A percentile compares a stretch with the other conserved stretches of the same genome.
phyloP scores from a whole-genome alignment of 2,113 vertebrate species.

The Mirounga angustirostris region DNA sequence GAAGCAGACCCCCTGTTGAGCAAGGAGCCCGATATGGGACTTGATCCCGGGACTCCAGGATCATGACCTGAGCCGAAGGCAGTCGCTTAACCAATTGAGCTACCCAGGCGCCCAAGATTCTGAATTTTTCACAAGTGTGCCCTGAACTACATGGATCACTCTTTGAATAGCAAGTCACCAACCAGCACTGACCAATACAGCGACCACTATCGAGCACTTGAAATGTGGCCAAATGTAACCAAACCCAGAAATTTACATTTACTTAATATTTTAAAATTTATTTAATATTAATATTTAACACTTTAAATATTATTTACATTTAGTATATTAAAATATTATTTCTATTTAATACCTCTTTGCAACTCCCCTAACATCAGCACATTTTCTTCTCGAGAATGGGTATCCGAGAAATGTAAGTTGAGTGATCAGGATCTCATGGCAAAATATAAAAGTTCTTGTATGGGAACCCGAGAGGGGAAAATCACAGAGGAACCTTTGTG shows the following conservation, averaged over 20 bases:
- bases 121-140: neutral
- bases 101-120: neutral
- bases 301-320: neutral
- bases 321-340: neutral
- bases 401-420: neutral
- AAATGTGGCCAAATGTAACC: neutral
- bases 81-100: too few species aligned
- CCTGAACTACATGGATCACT: neutral
- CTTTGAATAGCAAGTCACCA: neutral
- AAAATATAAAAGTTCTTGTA: neutral
- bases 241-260: neutral
- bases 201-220: neutral
- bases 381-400: neutral
- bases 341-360: neutral
- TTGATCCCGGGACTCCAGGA: too few species aligned
- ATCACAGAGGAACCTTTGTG: neutral
- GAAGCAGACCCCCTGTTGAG: too few species aligned
- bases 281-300: neutral
- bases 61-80: too few species aligned
- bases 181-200: neutral
- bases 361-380: neutral
- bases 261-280: constrained; percentile 13
- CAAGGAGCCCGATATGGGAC: too few species aligned
- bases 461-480: neutral
- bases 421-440: neutral